phyloP scores from a whole-genome alignment of 2,113 vertebrate genomes.

The Dicrurus megarhynchus region DNA sequence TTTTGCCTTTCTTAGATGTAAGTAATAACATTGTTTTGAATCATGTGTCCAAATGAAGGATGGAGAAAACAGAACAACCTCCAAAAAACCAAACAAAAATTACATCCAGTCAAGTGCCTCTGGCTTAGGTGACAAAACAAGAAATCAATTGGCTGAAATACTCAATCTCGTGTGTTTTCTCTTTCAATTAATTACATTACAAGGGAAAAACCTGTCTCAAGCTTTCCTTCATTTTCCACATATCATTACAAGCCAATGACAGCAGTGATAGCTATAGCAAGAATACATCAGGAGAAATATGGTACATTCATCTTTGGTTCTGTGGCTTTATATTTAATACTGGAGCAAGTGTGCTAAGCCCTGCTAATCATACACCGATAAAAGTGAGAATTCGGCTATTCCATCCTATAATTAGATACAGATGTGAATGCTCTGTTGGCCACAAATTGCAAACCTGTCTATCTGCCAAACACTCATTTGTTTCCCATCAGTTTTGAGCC shows the following conservation, averaged over 20 bases:
- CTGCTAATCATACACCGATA: not conserved
- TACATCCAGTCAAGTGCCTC: not conserved
- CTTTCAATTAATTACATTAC: conserved; percentile 15
- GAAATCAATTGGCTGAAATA: not conserved
- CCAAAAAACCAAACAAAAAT: not conserved
- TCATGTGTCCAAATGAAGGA: not conserved
- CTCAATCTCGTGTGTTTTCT: not conserved
- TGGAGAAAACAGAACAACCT: not conserved
- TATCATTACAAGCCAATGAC: not conserved
- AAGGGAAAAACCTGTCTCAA: not conserved
- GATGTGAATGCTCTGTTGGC: not conserved
- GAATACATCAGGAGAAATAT: not conserved
- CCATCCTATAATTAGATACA: not conserved
- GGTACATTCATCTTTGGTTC: not conserved
- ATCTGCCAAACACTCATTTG: not conserved
- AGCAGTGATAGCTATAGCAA: not conserved
- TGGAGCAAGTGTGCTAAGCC: not conserved
- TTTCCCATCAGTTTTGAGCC: not conserved
- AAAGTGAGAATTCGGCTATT: not conserved
- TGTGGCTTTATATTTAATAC: not conserved
- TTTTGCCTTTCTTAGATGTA: not conserved
- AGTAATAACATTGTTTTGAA: not conserved
- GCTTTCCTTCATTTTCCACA: not conserved
- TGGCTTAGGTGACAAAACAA: not conserved
- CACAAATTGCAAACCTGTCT: not conserved